These are phyloP conservation scores for Enteromius paludinosus DNA, from an alignment of 2,797 vertebrate genomes.

Conservation along the genomic window DNA sequence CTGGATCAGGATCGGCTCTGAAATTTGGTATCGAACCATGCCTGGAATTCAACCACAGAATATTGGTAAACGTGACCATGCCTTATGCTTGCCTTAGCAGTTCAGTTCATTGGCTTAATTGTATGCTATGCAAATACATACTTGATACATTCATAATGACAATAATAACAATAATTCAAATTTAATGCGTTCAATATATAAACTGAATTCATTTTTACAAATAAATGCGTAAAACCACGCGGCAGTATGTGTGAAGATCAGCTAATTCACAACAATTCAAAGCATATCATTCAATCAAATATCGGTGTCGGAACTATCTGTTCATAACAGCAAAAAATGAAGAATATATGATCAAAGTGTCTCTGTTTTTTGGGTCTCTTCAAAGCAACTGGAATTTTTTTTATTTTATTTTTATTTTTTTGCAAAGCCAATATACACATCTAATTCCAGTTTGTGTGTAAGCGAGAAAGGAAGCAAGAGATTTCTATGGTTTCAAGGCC, in stretches of 20 bases:
- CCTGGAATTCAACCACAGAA: background rate
- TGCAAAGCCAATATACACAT: constrained; percentile 18
- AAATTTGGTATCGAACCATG: background rate
- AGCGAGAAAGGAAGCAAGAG: constrained; percentile 4
- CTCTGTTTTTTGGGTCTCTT: background rate
- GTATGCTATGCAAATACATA: background rate
- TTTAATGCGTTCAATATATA: background rate
- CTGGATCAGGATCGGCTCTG: background rate
- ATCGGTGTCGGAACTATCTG: background rate
- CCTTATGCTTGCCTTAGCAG: background rate
- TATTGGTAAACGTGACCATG: background rate
- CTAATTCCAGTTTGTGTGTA: constrained; percentile 17
- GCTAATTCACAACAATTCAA: background rate
- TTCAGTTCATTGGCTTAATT: background rate
- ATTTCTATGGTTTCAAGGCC: constrained; percentile 73
- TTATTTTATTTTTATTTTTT: background rate
- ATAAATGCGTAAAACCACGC: background rate
- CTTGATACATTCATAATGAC: background rate
- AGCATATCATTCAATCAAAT: background rate
- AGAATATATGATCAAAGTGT: background rate
- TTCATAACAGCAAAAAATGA: background rate
- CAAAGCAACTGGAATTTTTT: background rate
- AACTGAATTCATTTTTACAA: background rate
- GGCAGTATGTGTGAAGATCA: background rate
- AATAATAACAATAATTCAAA: background rate